phyloP scores from a whole-genome alignment of 2,888 invertebrate genomes.

The Sarcophaga rosellei region DNA sequence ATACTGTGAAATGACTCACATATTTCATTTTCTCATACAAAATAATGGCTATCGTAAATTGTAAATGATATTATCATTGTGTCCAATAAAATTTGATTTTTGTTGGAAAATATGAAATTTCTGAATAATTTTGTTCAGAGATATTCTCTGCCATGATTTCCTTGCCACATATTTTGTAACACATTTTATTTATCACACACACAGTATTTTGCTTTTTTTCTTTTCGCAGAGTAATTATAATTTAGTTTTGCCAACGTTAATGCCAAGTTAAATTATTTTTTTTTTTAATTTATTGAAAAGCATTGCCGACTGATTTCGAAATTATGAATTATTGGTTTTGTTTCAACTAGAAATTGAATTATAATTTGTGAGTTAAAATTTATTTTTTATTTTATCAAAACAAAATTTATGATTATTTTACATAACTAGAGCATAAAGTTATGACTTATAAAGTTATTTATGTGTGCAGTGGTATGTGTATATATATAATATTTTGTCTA shows the following conservation, averaged over 20 bases:
- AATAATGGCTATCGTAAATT: conserved; percentile 6
- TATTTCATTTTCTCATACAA: not conserved
- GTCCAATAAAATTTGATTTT: conserved; percentile 11
- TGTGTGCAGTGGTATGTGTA: too few species aligned
- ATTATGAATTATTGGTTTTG: too few species aligned
- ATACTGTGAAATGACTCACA: not conserved
- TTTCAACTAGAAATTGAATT: not conserved
- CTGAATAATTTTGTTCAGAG: not conserved
- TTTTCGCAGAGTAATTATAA: not conserved
- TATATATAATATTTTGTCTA: too few species aligned
- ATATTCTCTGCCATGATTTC: not conserved
- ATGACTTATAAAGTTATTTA: too few species aligned
- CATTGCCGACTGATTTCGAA: too few species aligned
- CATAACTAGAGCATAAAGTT: not conserved
- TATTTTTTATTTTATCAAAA: not conserved
- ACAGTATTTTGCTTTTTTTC: too few species aligned
- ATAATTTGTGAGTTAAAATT: not conserved
- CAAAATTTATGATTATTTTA: not conserved
- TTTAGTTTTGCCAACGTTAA: not conserved
- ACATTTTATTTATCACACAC: not conserved
- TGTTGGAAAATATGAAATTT: conserved; percentile 19
- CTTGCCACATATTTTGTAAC: not conserved
- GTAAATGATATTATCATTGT: conserved; percentile 19
- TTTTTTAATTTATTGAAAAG: too few species aligned
- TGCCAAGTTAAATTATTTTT: too few species aligned